These are phyloP conservation scores for Rhagium mordax DNA, from an alignment of 2,888 invertebrate species.

Conservation along the genomic window DNA sequence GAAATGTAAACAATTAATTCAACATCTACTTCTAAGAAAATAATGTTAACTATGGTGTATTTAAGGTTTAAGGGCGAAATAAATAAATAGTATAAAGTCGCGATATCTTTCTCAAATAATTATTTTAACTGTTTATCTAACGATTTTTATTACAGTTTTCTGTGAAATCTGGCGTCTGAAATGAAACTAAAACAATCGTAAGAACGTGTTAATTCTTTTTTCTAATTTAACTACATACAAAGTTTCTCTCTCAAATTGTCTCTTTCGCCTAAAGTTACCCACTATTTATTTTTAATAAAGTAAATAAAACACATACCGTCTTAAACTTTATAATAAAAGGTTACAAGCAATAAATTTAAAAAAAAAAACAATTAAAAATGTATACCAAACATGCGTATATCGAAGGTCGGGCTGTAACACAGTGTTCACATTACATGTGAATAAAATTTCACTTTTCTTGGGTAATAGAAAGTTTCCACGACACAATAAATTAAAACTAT, in stretches of 20 bases:
- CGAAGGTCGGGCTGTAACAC: background rate
- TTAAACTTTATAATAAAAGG: background rate
- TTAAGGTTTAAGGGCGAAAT: background rate
- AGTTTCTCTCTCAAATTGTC: no score
- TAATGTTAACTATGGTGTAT: background rate
- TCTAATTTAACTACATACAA: no score
- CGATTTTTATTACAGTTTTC: background rate
- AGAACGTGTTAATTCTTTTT: no score
- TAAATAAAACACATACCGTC: no score
- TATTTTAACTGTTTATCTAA: background rate
- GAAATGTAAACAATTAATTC: background rate
- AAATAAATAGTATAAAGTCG: background rate
- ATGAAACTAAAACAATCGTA: background rate
- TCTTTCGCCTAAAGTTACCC: no score
- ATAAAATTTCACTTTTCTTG: conserved; percentile 30
- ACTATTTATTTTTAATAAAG: no score
- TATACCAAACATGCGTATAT: background rate
- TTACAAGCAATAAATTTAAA: background rate
- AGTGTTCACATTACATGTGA: background rate
- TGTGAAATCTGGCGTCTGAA: background rate
- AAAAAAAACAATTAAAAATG: background rate
- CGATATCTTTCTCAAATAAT: conserved; percentile 17
- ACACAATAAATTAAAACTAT: conserved; percentile 4
- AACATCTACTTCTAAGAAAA: background rate
- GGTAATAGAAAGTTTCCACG: conserved; percentile 16